These are phyloP conservation scores for Halictus ligatus DNA, from an alignment of 2,888 invertebrate genomes.

Conservation along the genomic window DNA sequence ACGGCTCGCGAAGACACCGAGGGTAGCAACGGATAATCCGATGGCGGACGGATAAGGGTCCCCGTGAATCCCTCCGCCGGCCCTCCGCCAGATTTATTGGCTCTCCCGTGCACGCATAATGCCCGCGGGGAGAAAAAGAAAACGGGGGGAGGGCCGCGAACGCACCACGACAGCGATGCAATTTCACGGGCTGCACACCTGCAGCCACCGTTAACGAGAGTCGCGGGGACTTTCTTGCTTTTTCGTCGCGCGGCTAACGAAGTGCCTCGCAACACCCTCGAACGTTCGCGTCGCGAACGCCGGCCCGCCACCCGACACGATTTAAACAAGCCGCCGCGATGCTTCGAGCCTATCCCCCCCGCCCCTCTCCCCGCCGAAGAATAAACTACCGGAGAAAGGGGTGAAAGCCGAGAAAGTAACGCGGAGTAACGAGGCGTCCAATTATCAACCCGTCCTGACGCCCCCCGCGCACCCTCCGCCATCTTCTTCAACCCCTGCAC, in stretches of 20 bases:
- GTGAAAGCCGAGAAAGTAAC: conserved; percentile 63
- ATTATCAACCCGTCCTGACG: conserved; percentile 75
- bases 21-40: conserved; percentile 29
- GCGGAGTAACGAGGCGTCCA: conserved; percentile 79
- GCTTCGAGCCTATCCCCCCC: conserved; percentile 47
- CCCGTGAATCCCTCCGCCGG: conserved; percentile 29
- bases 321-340: conserved; percentile 62
- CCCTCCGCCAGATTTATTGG: conserved; percentile 43
- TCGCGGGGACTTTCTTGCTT: conserved; percentile 44
- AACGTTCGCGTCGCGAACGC: conserved; percentile 9
- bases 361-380: conserved; percentile 17
- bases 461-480: conserved; percentile 56
- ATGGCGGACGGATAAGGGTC: conserved; percentile 15
- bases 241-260: conserved; percentile 62
- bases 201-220: conserved; percentile 65
- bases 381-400: conserved; percentile 43
- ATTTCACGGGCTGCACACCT: conserved; percentile 62
- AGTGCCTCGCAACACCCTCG: conserved; percentile 48
- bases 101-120: conserved; percentile 27
- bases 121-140: conserved; percentile 10
- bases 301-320: conserved; percentile 38
- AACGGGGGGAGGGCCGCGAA: conserved; percentile 17
- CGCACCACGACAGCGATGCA: conserved; percentile 54
- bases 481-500: conserved; percentile 58
- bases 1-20: conserved; percentile 20